These are phyloP conservation scores for Cervus canadensis DNA, from an alignment of 2,113 vertebrate species.

Conservation along the genomic window DNA sequence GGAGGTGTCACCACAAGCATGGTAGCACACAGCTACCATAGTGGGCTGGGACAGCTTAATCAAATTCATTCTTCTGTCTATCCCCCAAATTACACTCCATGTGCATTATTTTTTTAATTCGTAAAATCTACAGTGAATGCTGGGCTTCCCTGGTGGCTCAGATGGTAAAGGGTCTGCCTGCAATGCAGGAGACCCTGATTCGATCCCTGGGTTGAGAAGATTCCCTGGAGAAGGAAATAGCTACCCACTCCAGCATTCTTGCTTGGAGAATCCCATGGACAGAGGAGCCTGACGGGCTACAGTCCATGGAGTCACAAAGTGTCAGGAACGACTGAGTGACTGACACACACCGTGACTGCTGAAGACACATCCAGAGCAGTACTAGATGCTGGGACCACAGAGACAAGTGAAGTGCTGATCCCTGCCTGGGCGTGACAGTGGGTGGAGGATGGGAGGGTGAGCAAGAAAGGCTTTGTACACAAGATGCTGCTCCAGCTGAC, in stretches of 20 bases:
- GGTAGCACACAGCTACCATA: not conserved
- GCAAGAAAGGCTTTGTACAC: not conserved
- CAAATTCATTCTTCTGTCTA: not conserved
- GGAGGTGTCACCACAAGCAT: not conserved
- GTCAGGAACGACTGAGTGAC: not conserved
- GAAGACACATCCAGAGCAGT: not conserved
- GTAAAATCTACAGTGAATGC: not conserved
- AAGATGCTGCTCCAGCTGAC: not conserved
- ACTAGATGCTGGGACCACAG: not conserved
- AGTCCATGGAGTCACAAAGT: not conserved
- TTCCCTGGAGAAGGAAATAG: not conserved
- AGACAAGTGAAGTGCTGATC: not conserved
- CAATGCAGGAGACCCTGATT: not conserved
- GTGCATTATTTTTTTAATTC: not conserved
- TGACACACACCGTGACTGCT: not conserved
- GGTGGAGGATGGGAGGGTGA: not conserved
- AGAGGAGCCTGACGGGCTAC: not conserved
- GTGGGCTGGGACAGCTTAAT: not conserved
- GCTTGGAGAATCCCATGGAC: not conserved
- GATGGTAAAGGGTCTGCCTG: not conserved
- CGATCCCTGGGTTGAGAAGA: not conserved
- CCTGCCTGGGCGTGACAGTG: not conserved
- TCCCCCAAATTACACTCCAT: not conserved
- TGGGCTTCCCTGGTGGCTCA: not conserved
- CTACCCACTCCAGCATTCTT: not conserved